These are phyloP conservation scores for Amaurobius ferox DNA, from an alignment of 2,888 invertebrate species.

Conservation along the genomic window DNA sequence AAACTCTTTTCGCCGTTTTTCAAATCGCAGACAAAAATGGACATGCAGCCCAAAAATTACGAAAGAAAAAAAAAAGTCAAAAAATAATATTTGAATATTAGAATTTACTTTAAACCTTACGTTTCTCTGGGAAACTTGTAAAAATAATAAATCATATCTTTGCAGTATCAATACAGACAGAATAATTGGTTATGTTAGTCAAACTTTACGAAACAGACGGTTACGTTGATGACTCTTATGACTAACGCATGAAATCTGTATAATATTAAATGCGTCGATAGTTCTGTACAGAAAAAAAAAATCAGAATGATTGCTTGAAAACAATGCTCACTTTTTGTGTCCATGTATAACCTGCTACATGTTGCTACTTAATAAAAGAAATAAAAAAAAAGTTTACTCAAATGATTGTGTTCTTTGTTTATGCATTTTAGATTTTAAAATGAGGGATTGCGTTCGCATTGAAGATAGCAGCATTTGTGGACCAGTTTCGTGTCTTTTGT, in stretches of 20 bases:
- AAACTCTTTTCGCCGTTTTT: too few relatives aligned
- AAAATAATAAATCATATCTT: neutral
- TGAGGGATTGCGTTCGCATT: too few relatives aligned
- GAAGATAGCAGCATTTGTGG: too few relatives aligned
- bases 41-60: too few relatives aligned
- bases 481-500: too few relatives aligned
- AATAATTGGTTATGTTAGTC: neutral
- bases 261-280: neutral
- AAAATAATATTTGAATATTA: too few relatives aligned
- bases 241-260: neutral
- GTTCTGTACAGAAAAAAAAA: neutral
- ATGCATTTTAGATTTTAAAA: too few relatives aligned
- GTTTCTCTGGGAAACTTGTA: neutral
- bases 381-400: too few relatives aligned
- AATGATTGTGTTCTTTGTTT: too few relatives aligned
- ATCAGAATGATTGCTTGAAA: neutral
- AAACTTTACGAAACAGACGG: neutral
- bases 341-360: conserved; percentile 4
- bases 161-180: neutral
- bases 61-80: too few relatives aligned
- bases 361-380: conserved; percentile 19
- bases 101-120: too few relatives aligned
- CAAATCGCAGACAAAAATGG: too few relatives aligned
- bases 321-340: conserved; percentile 15
- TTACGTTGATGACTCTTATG: neutral